Evolutionary conservation across 2,113 vertebrate species (phyloP).

Genomic region (Coreoperca whiteheadi): DNA sequence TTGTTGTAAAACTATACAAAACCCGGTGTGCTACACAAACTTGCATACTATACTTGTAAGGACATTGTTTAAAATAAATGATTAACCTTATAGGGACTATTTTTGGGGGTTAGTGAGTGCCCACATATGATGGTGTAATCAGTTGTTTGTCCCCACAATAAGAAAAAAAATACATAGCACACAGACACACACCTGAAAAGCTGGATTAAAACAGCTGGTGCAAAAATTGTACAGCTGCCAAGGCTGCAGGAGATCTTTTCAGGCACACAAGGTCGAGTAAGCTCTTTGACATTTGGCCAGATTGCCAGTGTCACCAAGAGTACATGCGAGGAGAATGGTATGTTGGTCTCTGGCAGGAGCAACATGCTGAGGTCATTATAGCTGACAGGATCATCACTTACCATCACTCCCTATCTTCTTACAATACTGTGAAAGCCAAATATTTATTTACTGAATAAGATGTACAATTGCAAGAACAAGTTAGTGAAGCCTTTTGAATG

Average conservation of each 20-base stretch:
- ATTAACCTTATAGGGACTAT: background rate
- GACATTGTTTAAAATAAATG: background rate
- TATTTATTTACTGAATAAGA: background rate
- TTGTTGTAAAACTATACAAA: background rate
- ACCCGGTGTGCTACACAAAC: background rate
- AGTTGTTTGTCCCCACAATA: background rate
- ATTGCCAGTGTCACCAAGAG: slow-evolving; percentile 30
- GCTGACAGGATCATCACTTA: slow-evolving; percentile 25
- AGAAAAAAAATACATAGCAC: background rate
- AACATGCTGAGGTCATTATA: slow-evolving; percentile 31
- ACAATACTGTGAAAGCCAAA: background rate
- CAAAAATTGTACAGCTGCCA: slow-evolving; percentile 41
- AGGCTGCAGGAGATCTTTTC: slow-evolving; percentile 32
- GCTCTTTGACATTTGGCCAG: slow-evolving; percentile 54
- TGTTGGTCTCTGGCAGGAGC: slow-evolving; percentile 18
- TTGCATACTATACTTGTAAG: background rate
- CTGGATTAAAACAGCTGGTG: slow-evolving; percentile 50
- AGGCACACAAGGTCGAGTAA: slow-evolving; percentile 56
- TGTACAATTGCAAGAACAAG: background rate
- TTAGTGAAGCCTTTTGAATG: slow-evolving; percentile 1
- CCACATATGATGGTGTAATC: background rate
- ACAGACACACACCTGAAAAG: slow-evolving; percentile 36
- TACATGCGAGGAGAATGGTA: background rate
- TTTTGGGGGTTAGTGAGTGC: too few relatives aligned
- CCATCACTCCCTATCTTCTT: background rate